Evolutionary conservation across 2,113 vertebrate genomes (phyloP), one percentile per base, ranked within the genome.

Genomic region (Cyrtonyx montezumae): DNA sequence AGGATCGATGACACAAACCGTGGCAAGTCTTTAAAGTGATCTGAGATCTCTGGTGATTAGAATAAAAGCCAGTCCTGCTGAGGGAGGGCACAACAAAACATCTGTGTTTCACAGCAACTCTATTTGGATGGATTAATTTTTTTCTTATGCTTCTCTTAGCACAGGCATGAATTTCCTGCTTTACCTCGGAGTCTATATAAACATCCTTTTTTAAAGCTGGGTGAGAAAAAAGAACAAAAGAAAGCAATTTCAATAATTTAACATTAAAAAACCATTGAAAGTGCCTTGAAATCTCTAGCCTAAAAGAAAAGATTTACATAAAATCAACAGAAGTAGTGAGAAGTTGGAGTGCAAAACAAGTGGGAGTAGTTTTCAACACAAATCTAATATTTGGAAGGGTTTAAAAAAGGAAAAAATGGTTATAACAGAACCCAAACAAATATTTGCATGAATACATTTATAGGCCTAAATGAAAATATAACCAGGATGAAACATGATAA

Each of bases 11-110:
- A 82, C 61, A 58, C 53, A 84, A 93, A 89, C 13, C 37, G 26
- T 86, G 77, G 73, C 83, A 88, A 91, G 43, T 49, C 92, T 93
- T 95, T 92, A 91, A 90, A 96, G 85, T 80, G 51, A 56, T 91
- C 61, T 75, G 86, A 81, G 66, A 58, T 92, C 92, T 86, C 94
- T 92, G 53, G 69, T 75, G 92, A 58, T 88, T 58, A 88, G 45
- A 78, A 81, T 70, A 45, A 86, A 94, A 93, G 84, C 37, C 74
- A 88, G 0, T 63, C 48, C 58, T 90, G 40, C 70, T 79, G 58
- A 92, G 65, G 42, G 26, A 92, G 65, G 42, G n/a, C 40, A 80
- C 48, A 88, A 56, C 22, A 58, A 91, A 94, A 73, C 2, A 1
- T 32, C 84, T 77, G 42, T 37, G 69, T 30, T 26, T 86, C 66